Base-by-base conservation (phyloP, 2,797 vertebrate genomes). In the Enteromius fasciolatus region DNA sequence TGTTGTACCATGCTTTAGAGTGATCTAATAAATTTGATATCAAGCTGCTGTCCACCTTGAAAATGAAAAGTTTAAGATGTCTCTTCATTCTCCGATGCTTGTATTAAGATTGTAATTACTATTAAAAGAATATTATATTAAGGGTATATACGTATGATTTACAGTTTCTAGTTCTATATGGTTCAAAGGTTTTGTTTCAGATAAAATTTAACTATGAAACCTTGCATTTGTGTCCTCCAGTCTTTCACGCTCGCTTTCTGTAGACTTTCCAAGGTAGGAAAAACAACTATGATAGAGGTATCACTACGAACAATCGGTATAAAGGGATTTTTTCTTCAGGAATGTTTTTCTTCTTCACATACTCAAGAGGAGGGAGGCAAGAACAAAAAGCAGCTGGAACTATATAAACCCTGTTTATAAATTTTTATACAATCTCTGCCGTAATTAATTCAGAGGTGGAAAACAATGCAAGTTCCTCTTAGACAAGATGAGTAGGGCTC, bases 131-230 rank as follows among this genome's bases (percentile, higher is more conserved):
- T 84, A 85, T 86, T 86, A 84, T 89, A 87, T 88, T 82, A 90
- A 72, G 64, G 54, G 63, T 77, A 78, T 86, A 87, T 75, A 85
- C 41, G 14, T 69, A n/a, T 52, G 54, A 84, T 94, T 91, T 93
- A 93, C 90, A 93, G 88, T 87, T 92, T 81, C 91, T 92, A 92
- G 89, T 87, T 90, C 75, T 87, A 91, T 90, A 89, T 93, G 88
- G 79, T 91, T 93, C 92, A 81, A 86, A 82, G 81, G 66, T 80
- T 87, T 88, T 66, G 77, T 88, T 88, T 79, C 83, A 86, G 84
- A 94, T 94, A 91, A 93, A 94, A 94, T 91, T 87, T 90, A 92
- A 91, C 90, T 90, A 89, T 31, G 87, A 90, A 91, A 69, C 54
- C 87, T 89, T 89, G 23, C 54, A 64, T 81, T 28, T 48, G 15